These are phyloP conservation scores for Oreochromis niloticus DNA, from an alignment of 2,113 vertebrate species.

Conservation along the genomic window DNA sequence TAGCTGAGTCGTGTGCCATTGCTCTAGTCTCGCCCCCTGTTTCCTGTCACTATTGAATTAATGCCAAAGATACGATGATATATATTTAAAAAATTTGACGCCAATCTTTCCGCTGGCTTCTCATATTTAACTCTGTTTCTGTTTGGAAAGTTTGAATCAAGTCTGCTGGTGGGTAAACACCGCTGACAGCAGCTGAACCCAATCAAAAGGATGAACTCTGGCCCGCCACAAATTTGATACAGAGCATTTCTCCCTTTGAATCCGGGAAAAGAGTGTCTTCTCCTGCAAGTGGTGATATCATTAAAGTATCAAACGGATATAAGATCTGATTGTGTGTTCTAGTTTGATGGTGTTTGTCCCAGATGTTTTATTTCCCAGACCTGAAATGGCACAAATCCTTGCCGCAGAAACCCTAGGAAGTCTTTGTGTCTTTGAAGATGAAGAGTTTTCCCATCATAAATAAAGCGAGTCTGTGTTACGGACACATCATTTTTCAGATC, in stretches of 20 bases:
- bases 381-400: not conserved
- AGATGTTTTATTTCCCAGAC: slow-evolving; percentile 26
- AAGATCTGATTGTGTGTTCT: not conserved
- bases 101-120: not conserved
- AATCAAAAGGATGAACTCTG: slow-evolving; percentile 3
- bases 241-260: not conserved
- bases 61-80: not conserved
- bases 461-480: not conserved
- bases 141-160: not conserved
- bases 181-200: not conserved
- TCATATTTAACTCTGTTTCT: not conserved
- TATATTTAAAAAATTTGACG: fast-evolving
- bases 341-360: not conserved
- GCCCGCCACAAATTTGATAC: not conserved
- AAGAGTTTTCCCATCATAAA: slow-evolving; percentile 6
- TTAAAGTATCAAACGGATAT: not conserved
- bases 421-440: slow-evolving; percentile 12
- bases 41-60: not conserved
- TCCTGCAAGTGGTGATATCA: not conserved
- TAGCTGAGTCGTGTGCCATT: not conserved
- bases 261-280: not conserved
- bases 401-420: not conserved
- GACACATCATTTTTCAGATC: not conserved
- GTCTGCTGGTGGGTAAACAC: not conserved
- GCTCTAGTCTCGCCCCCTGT: not conserved